phyloP scores from a whole-genome alignment of 2,113 vertebrate genomes.

The Porphyrio hochstetteri region DNA sequence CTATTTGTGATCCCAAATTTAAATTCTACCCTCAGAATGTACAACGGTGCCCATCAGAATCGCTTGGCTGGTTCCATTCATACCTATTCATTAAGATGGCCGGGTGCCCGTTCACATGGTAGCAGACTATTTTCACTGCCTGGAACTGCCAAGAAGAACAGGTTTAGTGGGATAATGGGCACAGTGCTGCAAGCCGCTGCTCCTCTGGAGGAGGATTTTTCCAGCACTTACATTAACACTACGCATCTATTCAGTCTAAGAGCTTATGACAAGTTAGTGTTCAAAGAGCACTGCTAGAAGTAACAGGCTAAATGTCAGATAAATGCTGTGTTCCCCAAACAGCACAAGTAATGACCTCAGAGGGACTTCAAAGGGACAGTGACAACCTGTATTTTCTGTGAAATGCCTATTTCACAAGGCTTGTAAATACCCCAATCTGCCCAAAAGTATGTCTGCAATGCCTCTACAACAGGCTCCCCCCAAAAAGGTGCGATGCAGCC shows the following conservation, averaged over 20 bases:
- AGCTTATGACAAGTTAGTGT: not conserved
- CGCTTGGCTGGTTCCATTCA: constrained; percentile 59
- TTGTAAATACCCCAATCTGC: not conserved
- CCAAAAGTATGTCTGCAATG: not conserved
- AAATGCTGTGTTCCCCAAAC: not conserved
- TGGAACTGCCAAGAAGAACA: constrained; percentile 40
- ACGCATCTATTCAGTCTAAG: not conserved
- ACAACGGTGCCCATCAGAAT: constrained; percentile 31
- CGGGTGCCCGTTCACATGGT: constrained; percentile 28
- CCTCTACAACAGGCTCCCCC: not conserved
- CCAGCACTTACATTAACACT: not conserved
- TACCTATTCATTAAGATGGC: constrained; percentile 45
- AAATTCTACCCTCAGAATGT: constrained; percentile 13
- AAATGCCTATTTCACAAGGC: not conserved
- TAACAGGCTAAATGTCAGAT: not conserved
- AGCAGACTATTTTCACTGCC: constrained; percentile 12
- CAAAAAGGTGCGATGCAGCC: not conserved
- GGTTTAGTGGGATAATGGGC: constrained; percentile 43
- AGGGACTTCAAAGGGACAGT: not conserved
- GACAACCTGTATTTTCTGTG: not conserved
- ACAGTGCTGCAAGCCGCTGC: not conserved
- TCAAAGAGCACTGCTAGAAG: not conserved
- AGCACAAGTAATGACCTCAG: not conserved
- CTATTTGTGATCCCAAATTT: constrained; percentile 37
- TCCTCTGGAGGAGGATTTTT: not conserved